Evolutionary conservation across 2,888 invertebrate species (phyloP), one percentile per base, ranked within the genome.

Genomic region (Eupelmus urozonus): DNA sequence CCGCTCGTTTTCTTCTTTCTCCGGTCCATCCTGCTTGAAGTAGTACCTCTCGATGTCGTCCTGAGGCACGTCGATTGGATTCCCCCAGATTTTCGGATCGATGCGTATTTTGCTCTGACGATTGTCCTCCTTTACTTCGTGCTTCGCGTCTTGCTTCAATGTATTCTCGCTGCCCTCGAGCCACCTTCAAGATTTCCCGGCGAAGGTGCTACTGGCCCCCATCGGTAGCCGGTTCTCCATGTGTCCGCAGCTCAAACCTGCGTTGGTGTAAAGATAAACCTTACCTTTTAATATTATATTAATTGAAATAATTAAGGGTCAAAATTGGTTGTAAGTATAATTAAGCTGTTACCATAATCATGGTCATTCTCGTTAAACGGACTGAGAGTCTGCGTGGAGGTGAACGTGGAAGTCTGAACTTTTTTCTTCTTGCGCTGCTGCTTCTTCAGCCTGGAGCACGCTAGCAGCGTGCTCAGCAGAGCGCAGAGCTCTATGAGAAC

Each of bases 401-500:
- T 89, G 34, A 88, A 89, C 16, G 85, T 85, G 2, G 89, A 88
- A 0, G 86, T 69, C 3, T 82, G 82, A 0, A 40, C 59, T 16
- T 34, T 34, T 27, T 53, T 80, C 40, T 27, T 70, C 9, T 73
- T 83, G 81, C 9, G 91, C 85, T 80, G 45, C 23, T 60, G 65
- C 40, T 53, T 92, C 81, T 90, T 92, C 0, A 94, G 90, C 78
- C 92, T 92, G 16, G 95, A 93, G 84, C 95, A 95, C 0, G 94
- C 94, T 73, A 95, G 90, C 18, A 95, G 92, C 0, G 94, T 94
- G 85, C 93, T 93, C 4, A 95, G 89, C 5, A 96, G 90, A 0
- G 95, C 93, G 66, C 92, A 92, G 76, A 96, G 92, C 88, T 96
- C 95, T 62, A 95, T 92, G n/a, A 95, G 87, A 0, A 95, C 93